Percentiles rank a stretch among this genome's conserved stretches.
phyloP scores from a whole-genome alignment of 2,888 invertebrate genomes.

The Scelioninae gen. 2 region DNA sequence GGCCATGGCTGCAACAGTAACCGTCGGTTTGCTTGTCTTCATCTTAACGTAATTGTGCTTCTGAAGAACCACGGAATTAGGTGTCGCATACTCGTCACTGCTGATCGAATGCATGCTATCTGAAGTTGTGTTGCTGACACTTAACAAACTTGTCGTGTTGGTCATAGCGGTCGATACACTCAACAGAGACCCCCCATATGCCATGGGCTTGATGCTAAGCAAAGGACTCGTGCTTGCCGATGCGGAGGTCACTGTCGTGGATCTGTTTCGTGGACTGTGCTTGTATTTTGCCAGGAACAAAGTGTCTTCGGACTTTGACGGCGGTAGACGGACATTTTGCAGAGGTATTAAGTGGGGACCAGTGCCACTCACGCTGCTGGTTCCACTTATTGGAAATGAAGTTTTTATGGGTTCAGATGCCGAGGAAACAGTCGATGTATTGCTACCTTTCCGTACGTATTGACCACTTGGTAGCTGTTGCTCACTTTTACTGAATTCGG shows the following conservation, averaged over 20 bases:
- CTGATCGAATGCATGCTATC: constrained; percentile 82
- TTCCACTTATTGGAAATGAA: constrained; percentile 61
- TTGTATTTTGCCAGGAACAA: constrained; percentile 77
- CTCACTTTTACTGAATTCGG: constrained; percentile 90
- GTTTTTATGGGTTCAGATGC: constrained; percentile 67
- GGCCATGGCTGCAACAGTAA: constrained; percentile 73
- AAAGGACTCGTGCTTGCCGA: constrained; percentile 85
- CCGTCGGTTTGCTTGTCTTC: constrained; percentile 68
- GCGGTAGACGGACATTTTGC: constrained; percentile 78
- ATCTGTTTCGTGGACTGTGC: constrained; percentile 76
- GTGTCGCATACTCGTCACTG: constrained; percentile 68
- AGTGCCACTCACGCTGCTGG: constrained; percentile 55
- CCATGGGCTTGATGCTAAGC: constrained; percentile 78
- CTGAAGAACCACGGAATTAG: constrained; percentile 64
- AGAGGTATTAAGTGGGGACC: constrained; percentile 58
- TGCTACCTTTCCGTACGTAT: constrained; percentile 69
- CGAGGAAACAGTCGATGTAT: constrained; percentile 69
- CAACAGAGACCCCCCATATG: constrained; percentile 80
- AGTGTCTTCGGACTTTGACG: constrained; percentile 88
- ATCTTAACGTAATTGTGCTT: constrained; percentile 61
- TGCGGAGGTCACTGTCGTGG: constrained; percentile 79
- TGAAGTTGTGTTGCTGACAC: constrained; percentile 67
- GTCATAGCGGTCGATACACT: constrained; percentile 79
- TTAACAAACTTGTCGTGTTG: constrained; percentile 68
- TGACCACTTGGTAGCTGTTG: constrained; percentile 79